Evolutionary conservation across 2,797 vertebrate species (phyloP).

Genomic region (Chelon auratus): DNA sequence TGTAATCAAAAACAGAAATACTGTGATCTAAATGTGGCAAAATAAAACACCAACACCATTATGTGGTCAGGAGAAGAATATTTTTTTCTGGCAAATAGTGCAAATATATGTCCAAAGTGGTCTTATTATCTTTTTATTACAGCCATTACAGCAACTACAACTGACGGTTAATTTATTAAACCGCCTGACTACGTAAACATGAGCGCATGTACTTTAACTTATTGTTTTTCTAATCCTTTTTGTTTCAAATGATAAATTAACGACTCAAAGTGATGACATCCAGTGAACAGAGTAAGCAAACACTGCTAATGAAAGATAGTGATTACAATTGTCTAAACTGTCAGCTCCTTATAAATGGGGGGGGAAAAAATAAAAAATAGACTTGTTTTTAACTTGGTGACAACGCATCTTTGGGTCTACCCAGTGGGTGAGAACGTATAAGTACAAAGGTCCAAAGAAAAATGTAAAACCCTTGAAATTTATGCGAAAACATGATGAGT

Average conservation of each 20-base stretch:
- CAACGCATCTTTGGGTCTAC: conserved; percentile 15
- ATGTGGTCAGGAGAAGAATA: no score
- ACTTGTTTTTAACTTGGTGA: conserved; percentile 14
- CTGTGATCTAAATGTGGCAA: no score
- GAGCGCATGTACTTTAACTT: no score
- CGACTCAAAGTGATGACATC: conserved; percentile 1
- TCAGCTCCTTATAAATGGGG: conserved; percentile 28
- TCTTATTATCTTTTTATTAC: no score
- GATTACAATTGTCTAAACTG: conserved; percentile 4
- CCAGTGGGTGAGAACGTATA: not conserved
- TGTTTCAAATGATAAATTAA: conserved; percentile 6
- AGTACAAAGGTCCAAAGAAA: not conserved
- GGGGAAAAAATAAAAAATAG: conserved; percentile 2
- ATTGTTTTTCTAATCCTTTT: no score
- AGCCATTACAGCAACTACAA: no score
- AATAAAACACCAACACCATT: no score
- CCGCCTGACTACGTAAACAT: no score
- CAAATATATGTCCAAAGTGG: no score
- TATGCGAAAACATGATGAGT: conserved; percentile 46
- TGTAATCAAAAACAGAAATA: no score
- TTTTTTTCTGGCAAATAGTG: no score
- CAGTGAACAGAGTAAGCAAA: conserved; percentile 14
- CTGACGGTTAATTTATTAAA: no score
- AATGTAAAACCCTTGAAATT: conserved; percentile 14
- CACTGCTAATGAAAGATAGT: conserved; percentile 6